Conservation (phyloP, 2,797 vertebrate genomes). For the Danionella dracula region DNA sequence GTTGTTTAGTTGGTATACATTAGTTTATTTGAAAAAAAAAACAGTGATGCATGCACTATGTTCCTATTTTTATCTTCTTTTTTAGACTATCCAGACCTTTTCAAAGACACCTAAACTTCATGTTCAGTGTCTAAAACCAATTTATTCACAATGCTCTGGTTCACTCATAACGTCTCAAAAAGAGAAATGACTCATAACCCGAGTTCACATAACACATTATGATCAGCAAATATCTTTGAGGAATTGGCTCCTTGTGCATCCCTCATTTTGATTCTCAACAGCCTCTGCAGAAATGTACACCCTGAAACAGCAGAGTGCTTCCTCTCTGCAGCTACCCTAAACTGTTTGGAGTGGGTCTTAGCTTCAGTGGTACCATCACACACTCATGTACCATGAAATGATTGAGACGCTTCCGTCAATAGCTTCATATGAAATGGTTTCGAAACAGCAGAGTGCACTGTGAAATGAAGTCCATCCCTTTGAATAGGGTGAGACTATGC, state of each 20-base stretch:
- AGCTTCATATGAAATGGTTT: constrained; percentile 46
- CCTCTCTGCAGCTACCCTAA: constrained; percentile 34
- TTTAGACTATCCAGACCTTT: too few species aligned
- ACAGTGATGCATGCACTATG: too few species aligned
- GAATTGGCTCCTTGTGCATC: background rate
- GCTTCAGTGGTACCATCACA: constrained; percentile 34
- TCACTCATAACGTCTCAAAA: background rate
- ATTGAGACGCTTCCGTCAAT: constrained; percentile 42
- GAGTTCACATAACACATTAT: background rate
- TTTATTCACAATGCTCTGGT: background rate
- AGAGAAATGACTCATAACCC: background rate
- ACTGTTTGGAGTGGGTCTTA: constrained; percentile 44
- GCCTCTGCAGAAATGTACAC: constrained; percentile 13
- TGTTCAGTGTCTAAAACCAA: background rate
- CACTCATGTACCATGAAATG: constrained; percentile 53
- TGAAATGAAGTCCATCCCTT: constrained; percentile 51
- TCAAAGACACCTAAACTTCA: too few species aligned
- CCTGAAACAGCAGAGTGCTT: constrained; percentile 16
- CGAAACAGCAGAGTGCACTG: constrained; percentile 49
- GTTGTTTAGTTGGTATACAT: too few species aligned
- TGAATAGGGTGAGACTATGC: constrained; percentile 34
- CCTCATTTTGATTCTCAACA: constrained; percentile 15
- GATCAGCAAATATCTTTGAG: constrained; percentile 5
- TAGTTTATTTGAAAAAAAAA: too few species aligned
- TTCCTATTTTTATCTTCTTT: too few species aligned